Conservation (phyloP, 2,888 invertebrate species). For the Drosophila stalkeri region DNA sequence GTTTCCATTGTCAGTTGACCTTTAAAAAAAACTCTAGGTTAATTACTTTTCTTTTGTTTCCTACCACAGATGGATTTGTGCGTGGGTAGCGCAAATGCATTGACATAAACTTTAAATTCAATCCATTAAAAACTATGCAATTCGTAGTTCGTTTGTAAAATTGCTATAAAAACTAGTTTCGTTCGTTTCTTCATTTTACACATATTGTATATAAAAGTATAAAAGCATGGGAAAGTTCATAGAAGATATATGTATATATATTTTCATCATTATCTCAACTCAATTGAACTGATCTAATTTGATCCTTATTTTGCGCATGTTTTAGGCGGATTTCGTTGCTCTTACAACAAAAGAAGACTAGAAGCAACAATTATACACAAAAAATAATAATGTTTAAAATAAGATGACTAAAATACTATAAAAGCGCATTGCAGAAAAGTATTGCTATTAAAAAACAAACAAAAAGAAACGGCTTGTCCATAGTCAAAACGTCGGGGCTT, state of each 20-base stretch:
- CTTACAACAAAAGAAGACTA: slow-evolving; percentile 84
- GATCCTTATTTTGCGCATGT: slow-evolving; percentile 49
- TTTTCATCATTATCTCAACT: slow-evolving; percentile 49
- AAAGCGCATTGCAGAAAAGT: slow-evolving; percentile 77
- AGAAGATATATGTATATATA: slow-evolving; percentile 59
- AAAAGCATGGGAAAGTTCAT: slow-evolving; percentile 75
- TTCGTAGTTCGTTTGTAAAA: slow-evolving; percentile 73
- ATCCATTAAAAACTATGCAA: slow-evolving; percentile 76
- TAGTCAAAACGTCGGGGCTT: slow-evolving; percentile 56
- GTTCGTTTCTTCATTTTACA: slow-evolving; percentile 77
- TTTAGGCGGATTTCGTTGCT: slow-evolving; percentile 79
- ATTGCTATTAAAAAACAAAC: slow-evolving; percentile 60
- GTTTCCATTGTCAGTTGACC: slow-evolving; percentile 67
- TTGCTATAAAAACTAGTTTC: slow-evolving; percentile 82
- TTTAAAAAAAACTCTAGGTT: slow-evolving; percentile 68
- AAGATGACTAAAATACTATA: slow-evolving; percentile 79
- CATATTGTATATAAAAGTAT: slow-evolving; percentile 78
- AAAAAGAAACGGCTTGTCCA: slow-evolving; percentile 55
- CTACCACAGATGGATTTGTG: slow-evolving; percentile 59
- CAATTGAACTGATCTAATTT: slow-evolving; percentile 50
- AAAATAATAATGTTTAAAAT: slow-evolving; percentile 78
- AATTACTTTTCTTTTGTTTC: slow-evolving; percentile 54
- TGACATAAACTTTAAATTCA: slow-evolving; percentile 66
- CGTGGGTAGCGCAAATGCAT: slow-evolving; percentile 46
- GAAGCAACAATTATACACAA: slow-evolving; percentile 84